Conservation (phyloP, 2,113 vertebrate genomes). For the Hipposideros armiger region DNA sequence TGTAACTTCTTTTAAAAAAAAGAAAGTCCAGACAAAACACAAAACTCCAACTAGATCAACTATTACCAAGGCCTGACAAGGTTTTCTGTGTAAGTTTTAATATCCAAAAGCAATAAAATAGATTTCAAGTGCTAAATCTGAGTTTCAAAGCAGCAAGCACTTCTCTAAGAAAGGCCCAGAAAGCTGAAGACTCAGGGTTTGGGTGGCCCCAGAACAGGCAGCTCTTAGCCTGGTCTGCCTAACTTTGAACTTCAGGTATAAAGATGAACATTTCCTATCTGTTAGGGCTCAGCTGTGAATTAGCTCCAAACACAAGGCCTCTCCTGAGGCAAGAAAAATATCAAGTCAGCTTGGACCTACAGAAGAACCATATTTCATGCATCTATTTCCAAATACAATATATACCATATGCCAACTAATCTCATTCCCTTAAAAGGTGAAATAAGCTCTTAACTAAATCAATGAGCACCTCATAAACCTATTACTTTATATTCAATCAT, state of each 20-base stretch:
- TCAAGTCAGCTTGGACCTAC: neutral
- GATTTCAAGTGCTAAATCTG: neutral
- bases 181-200: neutral
- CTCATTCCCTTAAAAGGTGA: neutral
- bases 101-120: neutral
- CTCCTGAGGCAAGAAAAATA: neutral
- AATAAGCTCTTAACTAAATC: neutral
- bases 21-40: neutral
- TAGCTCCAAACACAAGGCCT: neutral
- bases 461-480: constrained; percentile 16
- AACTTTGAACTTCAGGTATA: neutral
- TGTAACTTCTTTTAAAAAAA: neutral
- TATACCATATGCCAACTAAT: neutral
- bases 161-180: neutral
- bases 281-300: neutral
- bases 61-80: constrained; percentile 4
- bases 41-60: neutral
- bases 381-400: neutral
- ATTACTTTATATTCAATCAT: neutral
- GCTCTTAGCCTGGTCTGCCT: neutral
- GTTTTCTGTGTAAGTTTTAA: constrained; percentile 30
- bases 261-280: neutral
- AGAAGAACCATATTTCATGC: neutral
- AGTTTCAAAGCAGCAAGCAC: neutral
- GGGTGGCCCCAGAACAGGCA: neutral